phyloP scores from a whole-genome alignment of 2,113 vertebrate species.

The Alaudala cheleensis region DNA sequence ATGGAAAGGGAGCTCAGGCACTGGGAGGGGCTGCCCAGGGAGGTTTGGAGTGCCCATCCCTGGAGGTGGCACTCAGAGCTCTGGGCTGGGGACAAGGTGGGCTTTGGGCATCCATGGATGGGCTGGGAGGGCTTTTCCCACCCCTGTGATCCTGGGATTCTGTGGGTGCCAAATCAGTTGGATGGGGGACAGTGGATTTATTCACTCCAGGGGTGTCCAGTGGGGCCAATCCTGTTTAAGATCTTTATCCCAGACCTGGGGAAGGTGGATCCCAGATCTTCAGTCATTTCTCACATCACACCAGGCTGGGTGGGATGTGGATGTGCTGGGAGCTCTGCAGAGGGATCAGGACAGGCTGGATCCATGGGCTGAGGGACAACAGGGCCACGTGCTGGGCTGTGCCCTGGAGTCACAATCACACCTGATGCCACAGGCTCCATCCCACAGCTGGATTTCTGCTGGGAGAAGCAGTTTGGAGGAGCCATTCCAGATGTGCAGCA shows the following conservation, averaged over 20 bases:
- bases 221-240: background rate
- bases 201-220: background rate
- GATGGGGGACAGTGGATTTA: background rate
- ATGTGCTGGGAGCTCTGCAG: background rate
- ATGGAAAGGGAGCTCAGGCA: background rate
- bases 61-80: background rate
- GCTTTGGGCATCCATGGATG: rapidly evolving
- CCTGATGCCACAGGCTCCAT: background rate
- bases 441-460: background rate
- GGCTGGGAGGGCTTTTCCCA: background rate
- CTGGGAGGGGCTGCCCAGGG: background rate
- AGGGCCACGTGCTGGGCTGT: background rate
- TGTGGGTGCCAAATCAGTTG: background rate
- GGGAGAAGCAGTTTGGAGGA: background rate
- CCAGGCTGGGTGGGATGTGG: background rate
- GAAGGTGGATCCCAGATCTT: background rate
- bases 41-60: background rate
- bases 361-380: background rate
- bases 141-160: background rate
- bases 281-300: rapidly evolving
- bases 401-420: background rate
- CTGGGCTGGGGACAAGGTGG: background rate
- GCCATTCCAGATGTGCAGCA: background rate
- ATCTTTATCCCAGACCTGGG: background rate
- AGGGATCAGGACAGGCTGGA: background rate